Conservation (phyloP, 2,797 vertebrate genomes). For the Alfaro cultratus region DNA sequence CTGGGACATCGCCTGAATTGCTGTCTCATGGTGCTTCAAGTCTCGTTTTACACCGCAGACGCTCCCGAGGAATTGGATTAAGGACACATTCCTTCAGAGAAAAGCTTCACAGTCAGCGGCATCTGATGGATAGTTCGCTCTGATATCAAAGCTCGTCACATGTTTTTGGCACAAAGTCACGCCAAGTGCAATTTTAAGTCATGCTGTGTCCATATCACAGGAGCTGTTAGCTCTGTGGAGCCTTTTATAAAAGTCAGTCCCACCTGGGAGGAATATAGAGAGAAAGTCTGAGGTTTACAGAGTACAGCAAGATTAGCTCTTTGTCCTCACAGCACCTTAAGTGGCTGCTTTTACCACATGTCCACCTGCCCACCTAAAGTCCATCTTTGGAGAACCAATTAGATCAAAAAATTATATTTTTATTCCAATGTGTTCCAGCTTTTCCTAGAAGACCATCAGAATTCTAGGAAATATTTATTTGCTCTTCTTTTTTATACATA, state of each 20-base stretch:
- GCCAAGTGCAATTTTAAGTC: conserved; percentile 51
- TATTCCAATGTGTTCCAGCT: conserved; percentile 31
- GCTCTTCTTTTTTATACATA: not conserved
- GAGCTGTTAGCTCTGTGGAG: conserved; percentile 43
- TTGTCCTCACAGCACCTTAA: conserved; percentile 53
- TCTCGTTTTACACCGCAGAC: conserved; percentile 70
- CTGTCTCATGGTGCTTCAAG: conserved; percentile 75
- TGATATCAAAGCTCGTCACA: conserved; percentile 59
- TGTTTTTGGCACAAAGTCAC: conserved; percentile 59
- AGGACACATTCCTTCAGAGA: conserved; percentile 59
- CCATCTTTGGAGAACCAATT: conserved; percentile 52
- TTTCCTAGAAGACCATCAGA: conserved; percentile 32
- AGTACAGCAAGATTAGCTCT: conserved; percentile 39
- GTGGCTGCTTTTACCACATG: conserved; percentile 38
- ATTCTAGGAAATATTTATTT: conserved; percentile 24
- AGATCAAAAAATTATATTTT: conserved; percentile 34
- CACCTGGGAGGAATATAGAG: conserved; percentile 44
- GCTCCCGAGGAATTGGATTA: conserved; percentile 72
- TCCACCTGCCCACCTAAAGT: conserved; percentile 18
- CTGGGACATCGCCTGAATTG: conserved; percentile 66
- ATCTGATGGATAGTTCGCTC: conserved; percentile 52
- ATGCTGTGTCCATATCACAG: conserved; percentile 58
- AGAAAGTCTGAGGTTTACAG: conserved; percentile 31
- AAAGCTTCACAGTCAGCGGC: conserved; percentile 47
- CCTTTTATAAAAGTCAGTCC: conserved; percentile 33